Evolutionary conservation across 2,888 invertebrate species (phyloP), one percentile per base, ranked within the genome.

Genomic region (Actias luna): DNA sequence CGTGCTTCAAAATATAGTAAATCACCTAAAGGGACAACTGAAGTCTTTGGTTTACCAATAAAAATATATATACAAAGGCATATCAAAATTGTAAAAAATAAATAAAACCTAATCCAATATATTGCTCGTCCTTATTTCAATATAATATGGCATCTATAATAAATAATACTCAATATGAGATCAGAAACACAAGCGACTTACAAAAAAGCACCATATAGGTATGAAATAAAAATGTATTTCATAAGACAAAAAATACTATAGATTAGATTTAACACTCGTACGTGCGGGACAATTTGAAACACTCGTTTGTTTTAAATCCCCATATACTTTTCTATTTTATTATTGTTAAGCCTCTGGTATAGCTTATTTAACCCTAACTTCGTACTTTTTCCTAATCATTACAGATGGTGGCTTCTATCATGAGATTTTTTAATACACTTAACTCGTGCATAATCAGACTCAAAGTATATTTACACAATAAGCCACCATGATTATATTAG

Each of bases 91-190:
- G 83, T 71, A 71, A 72, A 75, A 78, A 74, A 75, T 63, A 68
- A 72, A 70, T 77, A 88, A 83, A 76, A 78, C 76, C 78, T 85
- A 84, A 80, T 76, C 73, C 75, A 82, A 35, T 16, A 80, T 83
- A 85, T 88, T 88, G 87, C 83, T 85, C 77, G 77, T 76, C 72
- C 76, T 84, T 79, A 84, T 80, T n/a, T 82, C 78, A 82, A 85
- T 72, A 55, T 59, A 84, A 85, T 91, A 92, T 92, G 92, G 92
- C 92, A 90, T 88, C 89, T 89, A 89, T 87, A 39, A 91, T 91
- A 92, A 90, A 90, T 91, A 92, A 92, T 92, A 92, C 89, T 92
- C 87, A 81, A 84, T 82, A 88, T 92, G 92, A 92, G 92, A 92
- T 92, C 92, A 89, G 88, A 88, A 84, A 88, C 79, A 78, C 80